A percentile compares a stretch with the other conserved stretches of the same genome.
These are phyloP conservation scores for Caenorhabditis japonica DNA, from an alignment of 2,888 invertebrate species.

Conservation along the genomic window DNA sequence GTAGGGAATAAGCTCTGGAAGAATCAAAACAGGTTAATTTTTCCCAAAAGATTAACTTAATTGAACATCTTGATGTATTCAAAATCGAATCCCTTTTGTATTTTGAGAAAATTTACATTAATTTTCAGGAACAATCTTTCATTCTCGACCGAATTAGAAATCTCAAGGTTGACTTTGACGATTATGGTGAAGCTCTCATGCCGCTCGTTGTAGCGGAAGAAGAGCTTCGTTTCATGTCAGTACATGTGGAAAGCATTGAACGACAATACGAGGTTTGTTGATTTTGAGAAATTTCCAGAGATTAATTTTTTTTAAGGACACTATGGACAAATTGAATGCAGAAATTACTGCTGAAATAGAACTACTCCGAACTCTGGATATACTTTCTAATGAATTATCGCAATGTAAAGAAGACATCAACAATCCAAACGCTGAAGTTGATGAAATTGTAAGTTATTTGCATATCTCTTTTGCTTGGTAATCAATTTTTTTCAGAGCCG, in stretches of 20 bases:
- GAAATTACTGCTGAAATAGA: slow-evolving; percentile 64
- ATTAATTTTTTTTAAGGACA: slow-evolving; percentile 50
- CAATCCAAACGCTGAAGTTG: slow-evolving; percentile 30
- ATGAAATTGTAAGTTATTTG: slow-evolving; percentile 35
- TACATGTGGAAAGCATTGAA: slow-evolving; percentile 67
- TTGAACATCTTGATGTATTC: neutral
- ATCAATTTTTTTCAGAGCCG: slow-evolving; percentile 60
- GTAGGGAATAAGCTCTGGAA: too few species aligned
- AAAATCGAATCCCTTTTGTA: too few species aligned
- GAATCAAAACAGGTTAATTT: neutral
- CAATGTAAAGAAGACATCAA: slow-evolving; percentile 62
- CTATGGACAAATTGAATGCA: slow-evolving; percentile 58
- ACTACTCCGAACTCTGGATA: slow-evolving; percentile 57
- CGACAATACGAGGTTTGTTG: slow-evolving; percentile 60
- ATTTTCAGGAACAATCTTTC: slow-evolving; percentile 28
- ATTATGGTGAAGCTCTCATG: slow-evolving; percentile 36
- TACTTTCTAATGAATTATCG: slow-evolving; percentile 55
- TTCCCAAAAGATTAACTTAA: neutral
- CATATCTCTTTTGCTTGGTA: neutral
- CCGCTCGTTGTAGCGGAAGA: slow-evolving; percentile 64
- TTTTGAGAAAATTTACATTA: neutral
- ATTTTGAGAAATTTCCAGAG: neutral
- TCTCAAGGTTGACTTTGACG: slow-evolving; percentile 38
- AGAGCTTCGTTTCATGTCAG: slow-evolving; percentile 69
- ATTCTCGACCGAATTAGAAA: slow-evolving; percentile 40